These are phyloP conservation scores for Apogon hyalosoma DNA, from an alignment of 2,797 vertebrate species.

Conservation along the genomic window DNA sequence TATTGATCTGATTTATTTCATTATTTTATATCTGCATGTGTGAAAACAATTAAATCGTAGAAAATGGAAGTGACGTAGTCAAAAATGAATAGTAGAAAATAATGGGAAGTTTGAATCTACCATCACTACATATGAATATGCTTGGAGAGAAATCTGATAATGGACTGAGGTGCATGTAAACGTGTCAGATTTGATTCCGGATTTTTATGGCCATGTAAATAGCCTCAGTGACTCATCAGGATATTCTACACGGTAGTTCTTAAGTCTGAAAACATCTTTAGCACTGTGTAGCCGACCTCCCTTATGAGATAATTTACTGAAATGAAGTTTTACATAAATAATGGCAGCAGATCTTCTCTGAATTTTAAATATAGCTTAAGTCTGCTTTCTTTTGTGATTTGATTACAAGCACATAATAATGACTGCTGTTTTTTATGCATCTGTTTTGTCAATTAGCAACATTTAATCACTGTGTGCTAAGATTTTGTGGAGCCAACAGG, in stretches of 20 bases:
- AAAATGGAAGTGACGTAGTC: too few species aligned
- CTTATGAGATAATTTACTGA: neutral
- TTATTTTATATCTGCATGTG: too few species aligned
- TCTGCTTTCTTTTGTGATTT: slow-evolving; percentile 12
- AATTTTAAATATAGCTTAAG: slow-evolving; percentile 7
- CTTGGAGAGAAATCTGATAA: too few species aligned
- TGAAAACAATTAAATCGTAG: too few species aligned
- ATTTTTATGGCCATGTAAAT: too few species aligned
- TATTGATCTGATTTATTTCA: too few species aligned
- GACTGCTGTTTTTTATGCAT: slow-evolving; percentile 35
- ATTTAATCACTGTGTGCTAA: slow-evolving; percentile 43
- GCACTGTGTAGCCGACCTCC: neutral
- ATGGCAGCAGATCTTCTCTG: slow-evolving; percentile 17
- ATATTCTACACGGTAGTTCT: neutral
- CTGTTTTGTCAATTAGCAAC: slow-evolving; percentile 49
- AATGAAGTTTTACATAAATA: slow-evolving; percentile 11
- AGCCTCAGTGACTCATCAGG: too few species aligned
- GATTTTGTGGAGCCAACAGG: slow-evolving; percentile 48
- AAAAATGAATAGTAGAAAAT: too few species aligned
- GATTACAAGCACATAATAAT: slow-evolving; percentile 34
- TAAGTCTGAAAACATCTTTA: neutral
- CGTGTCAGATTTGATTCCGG: too few species aligned
- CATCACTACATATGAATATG: too few species aligned
- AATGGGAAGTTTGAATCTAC: too few species aligned
- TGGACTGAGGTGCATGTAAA: too few species aligned